Evolutionary conservation across 2,113 vertebrate genomes (phyloP), one percentile per base, ranked within the genome.

Genomic region (Neodontobutis hainanensis): DNA sequence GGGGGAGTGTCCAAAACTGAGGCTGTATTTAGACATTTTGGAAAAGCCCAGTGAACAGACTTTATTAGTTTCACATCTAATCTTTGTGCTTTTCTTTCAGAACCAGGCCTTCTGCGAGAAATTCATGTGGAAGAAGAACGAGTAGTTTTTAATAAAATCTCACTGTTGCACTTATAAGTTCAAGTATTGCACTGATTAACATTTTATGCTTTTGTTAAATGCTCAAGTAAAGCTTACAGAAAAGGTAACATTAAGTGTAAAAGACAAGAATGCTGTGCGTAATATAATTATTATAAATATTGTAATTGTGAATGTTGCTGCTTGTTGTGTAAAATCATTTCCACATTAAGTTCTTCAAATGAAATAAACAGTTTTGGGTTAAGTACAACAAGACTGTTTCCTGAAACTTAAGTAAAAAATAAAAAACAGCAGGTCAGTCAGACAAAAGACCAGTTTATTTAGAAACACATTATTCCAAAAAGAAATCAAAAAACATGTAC

Each of bases 81-180:
- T 27, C 19, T 27, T 27, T 53, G 3, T 68, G 6, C 72, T 36
- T 61, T 61, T 44, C 65, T 43, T 36, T 53, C 78, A 92, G 90
- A 87, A 88, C 57, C 62, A 73, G 56, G 72, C 46, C 59, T 88
- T 87, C 80, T 92, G 88, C 75, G 61, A 88, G 77, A 90, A 87
- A 61, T 82, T 65, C 62, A 40, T 87, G 63, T 90, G 90, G 89
- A 88, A 74, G 60, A 83, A 82, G 65, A 64, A 47, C 7, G 16
- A 55, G 8, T 81, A 48, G 36, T 38, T 44, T 19, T 42, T n/a
- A 12, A 19, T 32, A n/a, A 3, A 15, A 32, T 11, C 51, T 53
- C 11, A 53, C 47, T 77, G 44, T 14, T 51, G 51, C 14, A 14
- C 16, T n/a, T 5, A 10, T 19, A 34, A 32, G 19, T 58, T 66